Evolutionary conservation across 2,113 vertebrate species (phyloP).

Genomic region (Trematomus loennbergii): DNA sequence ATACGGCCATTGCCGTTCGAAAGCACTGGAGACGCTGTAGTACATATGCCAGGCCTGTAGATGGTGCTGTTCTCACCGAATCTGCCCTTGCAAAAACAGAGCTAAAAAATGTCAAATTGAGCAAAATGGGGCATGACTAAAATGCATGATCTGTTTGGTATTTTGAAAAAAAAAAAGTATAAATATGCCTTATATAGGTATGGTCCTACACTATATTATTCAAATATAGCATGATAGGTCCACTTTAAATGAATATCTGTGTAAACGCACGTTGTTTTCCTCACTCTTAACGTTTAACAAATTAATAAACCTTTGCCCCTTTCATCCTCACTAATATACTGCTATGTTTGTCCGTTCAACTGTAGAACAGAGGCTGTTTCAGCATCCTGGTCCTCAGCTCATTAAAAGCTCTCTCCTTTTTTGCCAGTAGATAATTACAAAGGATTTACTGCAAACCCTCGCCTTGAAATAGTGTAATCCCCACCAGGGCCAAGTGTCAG

Average conservation of each 20-base stretch:
- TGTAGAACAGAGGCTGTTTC: constrained; percentile 45
- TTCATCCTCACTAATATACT: constrained; percentile 35
- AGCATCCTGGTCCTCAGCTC: constrained; percentile 43
- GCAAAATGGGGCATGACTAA: too few species aligned
- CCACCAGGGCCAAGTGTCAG: constrained; percentile 35
- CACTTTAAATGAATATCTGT: constrained; percentile 14
- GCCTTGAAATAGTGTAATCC: constrained; percentile 39
- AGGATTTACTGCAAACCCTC: constrained; percentile 43
- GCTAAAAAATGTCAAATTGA: too few species aligned
- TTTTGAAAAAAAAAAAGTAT: too few species aligned
- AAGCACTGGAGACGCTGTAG: too few species aligned
- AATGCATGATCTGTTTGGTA: too few species aligned
- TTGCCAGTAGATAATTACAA: constrained; percentile 53
- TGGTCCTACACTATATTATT: too few species aligned
- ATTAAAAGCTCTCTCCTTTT: constrained; percentile 50
- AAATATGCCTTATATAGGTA: too few species aligned
- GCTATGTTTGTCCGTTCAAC: constrained; percentile 39
- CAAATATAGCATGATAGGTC: too few species aligned
- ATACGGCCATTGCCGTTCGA: too few species aligned
- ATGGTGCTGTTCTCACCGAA: too few species aligned
- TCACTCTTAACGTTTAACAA: constrained; percentile 30
- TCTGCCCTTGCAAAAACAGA: too few species aligned
- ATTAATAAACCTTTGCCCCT: constrained; percentile 37
- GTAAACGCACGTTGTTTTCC: constrained; percentile 20
- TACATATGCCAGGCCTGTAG: too few species aligned